Evolutionary conservation across 1,140 invertebrate species (phyloP), one percentile per base, ranked within the genome.

Genomic region (Drosophila subobscura): DNA sequence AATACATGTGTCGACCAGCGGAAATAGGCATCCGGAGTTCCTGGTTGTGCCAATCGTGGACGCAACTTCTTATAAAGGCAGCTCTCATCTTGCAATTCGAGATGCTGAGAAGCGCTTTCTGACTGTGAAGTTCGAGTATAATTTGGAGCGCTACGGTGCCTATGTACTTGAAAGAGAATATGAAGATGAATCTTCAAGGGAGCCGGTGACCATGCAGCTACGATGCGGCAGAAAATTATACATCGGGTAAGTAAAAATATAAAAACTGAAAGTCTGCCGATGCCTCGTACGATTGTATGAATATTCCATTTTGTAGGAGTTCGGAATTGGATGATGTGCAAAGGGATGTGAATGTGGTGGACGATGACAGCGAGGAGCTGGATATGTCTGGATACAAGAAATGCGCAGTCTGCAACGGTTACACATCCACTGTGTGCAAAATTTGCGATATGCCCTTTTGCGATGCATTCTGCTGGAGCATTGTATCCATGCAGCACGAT

Each of bases 391-490:
- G 33, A 37, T 12, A 37, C 33, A 10, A 37, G 10, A 37, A 37
- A 37, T 86, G 80, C 25, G 50, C 57, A 0, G 29, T 23, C 4
- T 85, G 81, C 33, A 22, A 40, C 1, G 59, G 54, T 12, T 81
- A 52, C n/a, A 85, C 81, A 1, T 60, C 77, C 23, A 65, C 44
- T 2, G 50, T 33, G 12, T 85, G 81, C 51, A 63, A 65, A 33
- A 33, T 51, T 20, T 85, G 81, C 40, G 33, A 25, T 8, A 85
- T 77, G 60, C 58, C 77, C 5, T 77, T 64, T 12, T 85, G 81
- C 29, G 46, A 81, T 49, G 58, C 58, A 2, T 27, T 42, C 5
- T 85, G 81, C 47, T 77, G 86, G 1, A 33, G 47, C 0, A n/a
- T 33, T 2, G 37, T 86, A 2, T 14, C 23, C 5, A 44, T 45